phyloP scores from a whole-genome alignment of 2,113 vertebrate species.

The Tringa solitaria region DNA sequence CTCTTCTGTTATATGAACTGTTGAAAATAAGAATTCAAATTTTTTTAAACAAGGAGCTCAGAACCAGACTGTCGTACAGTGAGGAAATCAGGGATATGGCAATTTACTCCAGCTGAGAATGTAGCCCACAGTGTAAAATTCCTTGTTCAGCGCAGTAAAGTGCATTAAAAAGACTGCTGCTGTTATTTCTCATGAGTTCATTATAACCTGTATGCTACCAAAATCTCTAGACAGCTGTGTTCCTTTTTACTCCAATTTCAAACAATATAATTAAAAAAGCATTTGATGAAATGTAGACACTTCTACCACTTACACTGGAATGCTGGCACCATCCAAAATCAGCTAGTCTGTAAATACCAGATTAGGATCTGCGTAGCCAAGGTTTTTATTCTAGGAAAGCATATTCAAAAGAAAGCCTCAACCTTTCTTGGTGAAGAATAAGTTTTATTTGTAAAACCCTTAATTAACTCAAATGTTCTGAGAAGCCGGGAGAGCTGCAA shows the following conservation, averaged over 20 bases:
- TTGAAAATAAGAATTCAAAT: neutral
- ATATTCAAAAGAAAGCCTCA: conserved; percentile 53
- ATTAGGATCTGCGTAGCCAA: conserved; percentile 63
- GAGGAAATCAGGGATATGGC: conserved; percentile 29
- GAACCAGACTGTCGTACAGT: neutral
- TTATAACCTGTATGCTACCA: conserved; percentile 38
- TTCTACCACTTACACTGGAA: conserved; percentile 68
- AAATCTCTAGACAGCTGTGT: conserved; percentile 67
- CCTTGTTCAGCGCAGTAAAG: neutral
- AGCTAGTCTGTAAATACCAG: conserved; percentile 72
- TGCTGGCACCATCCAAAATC: conserved; percentile 62
- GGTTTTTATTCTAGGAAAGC: conserved; percentile 53
- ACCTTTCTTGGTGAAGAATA: conserved; percentile 46
- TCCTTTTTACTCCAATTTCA: conserved; percentile 71
- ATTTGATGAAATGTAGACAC: conserved; percentile 72
- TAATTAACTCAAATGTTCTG: conserved; percentile 69
- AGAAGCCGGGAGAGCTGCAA: conserved; percentile 38
- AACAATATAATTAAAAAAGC: conserved; percentile 72
- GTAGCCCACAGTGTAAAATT: conserved; percentile 55
- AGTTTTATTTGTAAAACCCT: conserved; percentile 56
- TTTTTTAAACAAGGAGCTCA: neutral
- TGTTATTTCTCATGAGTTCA: conserved; percentile 64
- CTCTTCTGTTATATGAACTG: conserved; percentile 20
- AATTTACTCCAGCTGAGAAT: conserved; percentile 47
- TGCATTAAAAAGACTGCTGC: conserved; percentile 35